Evolutionary conservation across 1,140 invertebrate genomes (phyloP).

Genomic region (Plutomurus gul): DNA sequence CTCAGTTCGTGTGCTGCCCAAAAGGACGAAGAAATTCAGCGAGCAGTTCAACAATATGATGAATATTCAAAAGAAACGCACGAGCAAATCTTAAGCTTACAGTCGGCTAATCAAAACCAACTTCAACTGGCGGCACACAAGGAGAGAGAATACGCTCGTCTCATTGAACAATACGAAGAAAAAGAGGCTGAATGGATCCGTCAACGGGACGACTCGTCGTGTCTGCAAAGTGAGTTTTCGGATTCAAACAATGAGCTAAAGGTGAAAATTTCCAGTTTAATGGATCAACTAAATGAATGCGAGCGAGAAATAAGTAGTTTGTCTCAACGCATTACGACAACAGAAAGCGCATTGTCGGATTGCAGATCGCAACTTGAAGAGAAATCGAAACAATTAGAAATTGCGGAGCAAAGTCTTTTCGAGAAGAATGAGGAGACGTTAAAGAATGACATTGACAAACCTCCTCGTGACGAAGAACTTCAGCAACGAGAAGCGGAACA

Average conservation of each 20-base stretch:
- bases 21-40: slow-evolving; percentile 51
- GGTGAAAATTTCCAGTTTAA: too few relatives aligned
- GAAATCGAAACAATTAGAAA: not conserved
- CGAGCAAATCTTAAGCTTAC: not conserved
- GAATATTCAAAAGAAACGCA: slow-evolving; percentile 30
- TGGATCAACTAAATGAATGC: too few relatives aligned
- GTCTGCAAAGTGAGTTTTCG: too few relatives aligned
- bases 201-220: too few relatives aligned
- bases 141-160: not conserved
- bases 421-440: slow-evolving; percentile 5
- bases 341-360: too few relatives aligned
- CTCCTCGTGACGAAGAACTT: not conserved
- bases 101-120: not conserved
- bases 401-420: not conserved
- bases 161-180: not conserved
- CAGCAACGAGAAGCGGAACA: not conserved
- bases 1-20: not conserved
- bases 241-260: too few relatives aligned
- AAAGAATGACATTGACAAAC: not conserved
- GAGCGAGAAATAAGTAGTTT: too few relatives aligned
- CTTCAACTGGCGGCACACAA: not conserved
- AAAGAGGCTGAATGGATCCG: too few relatives aligned
- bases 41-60: slow-evolving; percentile 28
- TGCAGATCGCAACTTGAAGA: not conserved
- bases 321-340: too few relatives aligned